Base-by-base conservation (phyloP, 2,888 invertebrate genomes). In the Nowickia ferox region DNA sequence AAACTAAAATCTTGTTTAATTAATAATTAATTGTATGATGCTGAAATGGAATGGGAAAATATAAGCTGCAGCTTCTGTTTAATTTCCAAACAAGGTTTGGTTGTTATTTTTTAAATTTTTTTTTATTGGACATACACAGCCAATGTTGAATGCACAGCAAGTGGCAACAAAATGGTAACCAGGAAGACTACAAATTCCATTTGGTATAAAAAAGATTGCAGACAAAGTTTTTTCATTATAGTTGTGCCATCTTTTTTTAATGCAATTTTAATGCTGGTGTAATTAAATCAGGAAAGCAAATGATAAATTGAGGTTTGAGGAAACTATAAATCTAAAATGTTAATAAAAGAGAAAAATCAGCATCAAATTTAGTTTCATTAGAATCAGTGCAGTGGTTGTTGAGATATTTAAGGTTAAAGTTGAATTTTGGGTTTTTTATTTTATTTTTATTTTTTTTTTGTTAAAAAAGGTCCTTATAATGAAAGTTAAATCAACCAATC, bases 1-100 rank as follows among this genome's bases (percentile, higher is more conserved):
- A 72, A 83, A 83, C 80, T 66, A 72, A 80, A 86, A 83, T 86
- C 86, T 83, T 80, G 76, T 83, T 86, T 80, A 86, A 86, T 86
- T 86, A 79, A 80, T 76, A 86, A 86, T 83, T 86, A 86, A 86
- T 86, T 80, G 76, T 80, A 74, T 66, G 79, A 72, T 80, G 83
- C 75, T 83, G 68, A 86, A 86, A 86, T 61, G 44, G 55, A 79
- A 79, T 63, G 69, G 61, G 10, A 79, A 82, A 79, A 78, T 74
- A 74, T 59, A 75, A 69, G 72, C 79, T 76, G 76, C 83, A 80
- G 83, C 83, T 86, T 86, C 86, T 86, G 83, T 86, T 86, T 86
- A 80, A 83, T 83, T 80, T 86, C 76, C 66, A 55, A 63, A 75
- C 76, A 79, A 68, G 15, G 46, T 75, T 61, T 63, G 57, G 53